These are phyloP conservation scores for Myopa tessellatipennis DNA, from an alignment of 2,888 invertebrate species.

Conservation along the genomic window DNA sequence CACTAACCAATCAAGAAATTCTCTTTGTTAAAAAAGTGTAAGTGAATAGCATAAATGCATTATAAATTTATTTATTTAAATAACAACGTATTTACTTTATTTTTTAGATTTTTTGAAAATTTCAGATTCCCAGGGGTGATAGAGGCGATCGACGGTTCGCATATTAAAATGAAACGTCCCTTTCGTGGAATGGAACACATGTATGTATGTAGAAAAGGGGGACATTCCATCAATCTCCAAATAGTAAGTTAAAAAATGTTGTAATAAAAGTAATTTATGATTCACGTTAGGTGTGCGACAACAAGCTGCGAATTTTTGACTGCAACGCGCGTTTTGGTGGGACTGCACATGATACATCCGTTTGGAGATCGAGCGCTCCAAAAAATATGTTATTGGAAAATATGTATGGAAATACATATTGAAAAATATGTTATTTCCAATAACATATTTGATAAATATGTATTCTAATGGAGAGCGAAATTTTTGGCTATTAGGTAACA, in stretches of 20 bases:
- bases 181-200: constrained; percentile 1
- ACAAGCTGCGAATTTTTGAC: not conserved
- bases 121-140: not conserved
- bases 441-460: too few species aligned
- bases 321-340: constrained; percentile 19
- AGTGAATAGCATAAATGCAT: too few species aligned
- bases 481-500: constrained; percentile 13
- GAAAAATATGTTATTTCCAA: too few species aligned
- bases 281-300: not conserved
- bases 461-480: not conserved
- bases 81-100: too few species aligned
- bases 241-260: not conserved
- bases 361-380: constrained; percentile 15
- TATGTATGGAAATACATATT: too few species aligned
- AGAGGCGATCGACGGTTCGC: not conserved
- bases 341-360: constrained; percentile 1
- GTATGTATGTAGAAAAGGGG: constrained; percentile 11
- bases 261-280: not conserved
- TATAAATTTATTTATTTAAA: too few species aligned
- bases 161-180: constrained; percentile 17
- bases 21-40: too few species aligned
- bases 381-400: not conserved
- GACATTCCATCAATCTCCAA: constrained; percentile 7
- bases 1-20: too few species aligned
- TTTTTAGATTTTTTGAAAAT: constrained; percentile 10